Conservation (phyloP, 2,113 vertebrate species). For the Numida meleagris region DNA sequence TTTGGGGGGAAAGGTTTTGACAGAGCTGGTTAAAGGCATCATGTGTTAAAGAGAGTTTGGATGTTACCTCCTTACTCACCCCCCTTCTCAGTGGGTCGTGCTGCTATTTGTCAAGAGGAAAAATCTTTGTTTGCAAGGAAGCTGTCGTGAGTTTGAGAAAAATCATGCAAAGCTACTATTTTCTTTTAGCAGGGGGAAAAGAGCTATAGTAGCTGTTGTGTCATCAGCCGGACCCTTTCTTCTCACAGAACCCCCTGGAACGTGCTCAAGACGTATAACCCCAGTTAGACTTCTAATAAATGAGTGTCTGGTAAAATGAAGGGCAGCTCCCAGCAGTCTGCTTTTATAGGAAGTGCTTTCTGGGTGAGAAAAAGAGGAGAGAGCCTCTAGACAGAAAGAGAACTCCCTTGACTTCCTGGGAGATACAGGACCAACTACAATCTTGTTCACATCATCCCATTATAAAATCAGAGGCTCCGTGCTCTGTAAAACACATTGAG, state of each 20-base stretch:
- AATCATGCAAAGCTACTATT: background rate
- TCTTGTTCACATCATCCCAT: background rate
- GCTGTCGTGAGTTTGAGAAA: background rate
- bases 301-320: background rate
- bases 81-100: background rate
- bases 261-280: background rate
- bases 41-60: background rate
- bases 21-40: background rate
- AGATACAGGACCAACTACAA: background rate
- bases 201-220: background rate
- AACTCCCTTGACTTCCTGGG: background rate
- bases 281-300: background rate
- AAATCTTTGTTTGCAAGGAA: background rate
- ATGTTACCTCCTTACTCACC: background rate
- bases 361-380: background rate
- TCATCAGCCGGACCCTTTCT: background rate
- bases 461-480: background rate
- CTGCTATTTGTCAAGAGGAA: background rate
- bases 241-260: background rate
- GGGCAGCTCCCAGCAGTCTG: background rate
- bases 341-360: background rate
- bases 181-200: background rate
- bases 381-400: background rate
- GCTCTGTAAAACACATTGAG: background rate
- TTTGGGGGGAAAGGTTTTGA: background rate